Evolutionary conservation across 2,113 vertebrate genomes (phyloP).

Genomic region (Scophthalmus maximus): DNA sequence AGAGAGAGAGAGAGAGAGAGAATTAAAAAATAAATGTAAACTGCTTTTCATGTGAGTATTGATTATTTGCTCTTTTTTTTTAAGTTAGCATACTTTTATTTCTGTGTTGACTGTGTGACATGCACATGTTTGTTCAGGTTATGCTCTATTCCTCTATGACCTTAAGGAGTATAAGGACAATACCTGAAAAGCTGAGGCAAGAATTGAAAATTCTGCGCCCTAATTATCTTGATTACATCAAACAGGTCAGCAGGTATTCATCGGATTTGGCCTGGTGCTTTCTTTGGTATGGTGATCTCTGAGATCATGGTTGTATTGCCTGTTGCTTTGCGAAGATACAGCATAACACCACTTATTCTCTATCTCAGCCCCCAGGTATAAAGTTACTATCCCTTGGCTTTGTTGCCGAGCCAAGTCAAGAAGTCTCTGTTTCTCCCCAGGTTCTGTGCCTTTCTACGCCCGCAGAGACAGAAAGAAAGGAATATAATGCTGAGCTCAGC

Average conservation of each 20-base stretch:
- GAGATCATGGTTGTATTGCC: too few species aligned
- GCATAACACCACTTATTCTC: neutral
- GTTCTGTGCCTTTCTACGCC: conserved; percentile 7
- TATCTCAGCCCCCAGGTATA: conserved; percentile 16
- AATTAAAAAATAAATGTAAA: neutral
- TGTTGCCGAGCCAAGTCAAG: conserved; percentile 44
- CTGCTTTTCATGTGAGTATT: neutral
- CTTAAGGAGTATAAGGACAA: too few species aligned
- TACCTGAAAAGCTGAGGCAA: too few species aligned
- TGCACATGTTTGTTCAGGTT: too few species aligned
- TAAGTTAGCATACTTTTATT: too few species aligned
- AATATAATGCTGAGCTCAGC: conserved; percentile 46
- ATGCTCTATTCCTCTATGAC: too few species aligned
- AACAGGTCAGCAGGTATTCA: too few species aligned
- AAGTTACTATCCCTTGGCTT: conserved; percentile 12
- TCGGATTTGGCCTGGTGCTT: too few species aligned
- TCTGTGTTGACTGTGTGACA: too few species aligned
- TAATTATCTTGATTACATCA: neutral
- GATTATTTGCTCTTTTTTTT: neutral
- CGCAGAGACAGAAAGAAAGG: conserved; percentile 19
- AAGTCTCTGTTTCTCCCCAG: conserved; percentile 4
- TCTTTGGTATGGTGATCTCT: neutral
- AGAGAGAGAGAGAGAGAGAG: too few species aligned
- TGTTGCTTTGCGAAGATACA: conserved; percentile 13
- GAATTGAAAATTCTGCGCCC: neutral